A percentile compares a stretch with the other conserved stretches of the same genome.
Evolutionary conservation across 2,797 vertebrate species (phyloP).

Genomic region (Astyanax mexicanus): DNA sequence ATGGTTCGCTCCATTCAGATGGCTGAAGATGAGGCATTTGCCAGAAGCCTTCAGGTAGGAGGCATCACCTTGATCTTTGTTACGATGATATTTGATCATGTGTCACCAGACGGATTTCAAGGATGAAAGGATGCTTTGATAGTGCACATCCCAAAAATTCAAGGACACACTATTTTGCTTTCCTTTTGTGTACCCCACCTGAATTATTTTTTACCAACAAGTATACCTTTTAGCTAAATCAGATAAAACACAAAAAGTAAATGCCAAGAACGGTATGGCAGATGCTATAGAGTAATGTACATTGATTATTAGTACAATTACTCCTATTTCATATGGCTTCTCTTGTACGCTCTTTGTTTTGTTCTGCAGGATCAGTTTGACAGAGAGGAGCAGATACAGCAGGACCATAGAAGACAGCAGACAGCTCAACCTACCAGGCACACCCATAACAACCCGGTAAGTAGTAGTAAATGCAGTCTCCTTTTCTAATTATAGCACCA

Average conservation of each 20-base stretch:
- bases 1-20: constrained; percentile 69
- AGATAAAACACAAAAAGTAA: too few species aligned
- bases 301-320: background rate
- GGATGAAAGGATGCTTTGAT: too few species aligned
- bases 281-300: background rate
- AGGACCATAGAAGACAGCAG: constrained; percentile 41
- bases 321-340: background rate
- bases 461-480: constrained; percentile 10
- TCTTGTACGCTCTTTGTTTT: background rate
- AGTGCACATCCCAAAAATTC: too few species aligned
- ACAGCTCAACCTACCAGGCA: constrained; percentile 38
- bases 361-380: constrained; percentile 76
- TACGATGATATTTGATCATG: too few species aligned
- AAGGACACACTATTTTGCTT: too few species aligned
- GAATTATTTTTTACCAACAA: too few species aligned
- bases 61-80: background rate
- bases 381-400: constrained; percentile 66
- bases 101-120: too few species aligned
- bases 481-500: background rate
- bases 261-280: too few species aligned
- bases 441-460: constrained; percentile 51
- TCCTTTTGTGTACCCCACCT: too few species aligned
- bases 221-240: too few species aligned
- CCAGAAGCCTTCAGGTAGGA: constrained; percentile 77
- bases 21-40: constrained; percentile 78